These are phyloP conservation scores for Nyctibius bracteatus DNA, from an alignment of 2,113 vertebrate species.

Conservation along the genomic window DNA sequence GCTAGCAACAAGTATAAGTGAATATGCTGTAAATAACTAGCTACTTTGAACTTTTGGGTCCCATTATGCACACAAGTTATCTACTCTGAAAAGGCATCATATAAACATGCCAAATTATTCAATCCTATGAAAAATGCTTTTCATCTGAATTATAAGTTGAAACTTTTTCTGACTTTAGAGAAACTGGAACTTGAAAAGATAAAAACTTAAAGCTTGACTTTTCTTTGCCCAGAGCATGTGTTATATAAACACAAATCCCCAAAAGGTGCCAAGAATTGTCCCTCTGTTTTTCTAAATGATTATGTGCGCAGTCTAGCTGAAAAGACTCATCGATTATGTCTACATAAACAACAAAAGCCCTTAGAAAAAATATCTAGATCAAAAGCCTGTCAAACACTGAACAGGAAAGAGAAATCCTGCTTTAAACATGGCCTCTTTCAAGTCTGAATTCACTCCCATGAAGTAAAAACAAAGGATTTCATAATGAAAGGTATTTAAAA, in stretches of 20 bases:
- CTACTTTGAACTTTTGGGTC: conserved; percentile 36
- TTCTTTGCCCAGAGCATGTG: conserved; percentile 55
- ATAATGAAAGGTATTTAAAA: conserved; percentile 66
- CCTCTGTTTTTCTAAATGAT: conserved; percentile 66
- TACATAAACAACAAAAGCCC: conserved; percentile 69
- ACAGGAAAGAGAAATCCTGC: conserved; percentile 68
- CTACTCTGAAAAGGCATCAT: conserved; percentile 32
- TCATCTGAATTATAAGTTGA: conserved; percentile 47
- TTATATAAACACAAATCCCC: conserved; percentile 63
- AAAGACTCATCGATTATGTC: conserved; percentile 72
- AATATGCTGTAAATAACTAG: conserved; percentile 5
- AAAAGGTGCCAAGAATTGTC: conserved; percentile 63
- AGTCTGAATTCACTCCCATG: conserved; percentile 64
- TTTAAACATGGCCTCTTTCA: conserved; percentile 71
- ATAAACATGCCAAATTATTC: conserved; percentile 50
- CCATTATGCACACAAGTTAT: conserved; percentile 28
- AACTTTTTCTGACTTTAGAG: conserved; percentile 45
- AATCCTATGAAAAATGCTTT: conserved; percentile 50
- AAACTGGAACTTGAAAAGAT: conserved; percentile 60
- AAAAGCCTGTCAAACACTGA: conserved; percentile 69
- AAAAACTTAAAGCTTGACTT: conserved; percentile 59
- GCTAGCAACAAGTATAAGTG: neutral
- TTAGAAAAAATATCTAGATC: conserved; percentile 70
- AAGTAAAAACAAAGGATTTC: conserved; percentile 69
- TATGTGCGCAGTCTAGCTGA: conserved; percentile 63